A percentile compares a stretch with the other conserved stretches of the same genome.
Evolutionary conservation across 2,797 vertebrate species (phyloP).

Genomic region (Gadopsis marmoratus): DNA sequence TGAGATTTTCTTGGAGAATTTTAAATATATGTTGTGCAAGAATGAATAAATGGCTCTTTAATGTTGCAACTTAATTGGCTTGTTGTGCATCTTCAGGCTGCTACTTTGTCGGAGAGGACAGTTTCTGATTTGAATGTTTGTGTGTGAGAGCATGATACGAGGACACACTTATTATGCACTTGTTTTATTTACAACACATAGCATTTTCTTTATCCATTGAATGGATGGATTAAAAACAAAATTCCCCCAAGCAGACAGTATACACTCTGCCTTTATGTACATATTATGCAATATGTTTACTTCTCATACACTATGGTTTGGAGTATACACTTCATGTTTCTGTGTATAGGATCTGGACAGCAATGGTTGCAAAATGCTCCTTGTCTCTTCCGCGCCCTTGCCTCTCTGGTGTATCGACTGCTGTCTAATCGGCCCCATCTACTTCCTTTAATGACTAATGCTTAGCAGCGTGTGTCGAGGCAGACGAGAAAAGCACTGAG

Average conservation of each 20-base stretch:
- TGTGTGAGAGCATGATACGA: constrained; percentile 45
- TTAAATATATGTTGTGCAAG: not conserved
- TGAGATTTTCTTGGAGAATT: too few species aligned
- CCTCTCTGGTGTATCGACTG: constrained; percentile 56
- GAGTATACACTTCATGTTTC: constrained; percentile 42
- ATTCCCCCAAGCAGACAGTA: constrained; percentile 61
- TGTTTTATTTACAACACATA: constrained; percentile 79
- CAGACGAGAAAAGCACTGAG: constrained; percentile 55
- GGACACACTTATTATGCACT: constrained; percentile 67
- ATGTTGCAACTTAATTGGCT: not conserved
- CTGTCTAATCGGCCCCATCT: constrained; percentile 63
- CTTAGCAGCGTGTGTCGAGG: constrained; percentile 72
- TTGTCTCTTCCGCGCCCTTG: constrained; percentile 41
- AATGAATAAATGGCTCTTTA: not conserved
- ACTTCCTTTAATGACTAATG: constrained; percentile 74
- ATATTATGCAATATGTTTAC: constrained; percentile 55
- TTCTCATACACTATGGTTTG: constrained; percentile 46
- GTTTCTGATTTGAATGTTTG: constrained; percentile 12
- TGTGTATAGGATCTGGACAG: constrained; percentile 52
- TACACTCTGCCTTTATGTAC: constrained; percentile 66
- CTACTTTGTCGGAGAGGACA: not conserved
- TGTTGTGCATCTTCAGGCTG: not conserved
- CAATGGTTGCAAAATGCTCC: constrained; percentile 53
- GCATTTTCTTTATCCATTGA: constrained; percentile 66
- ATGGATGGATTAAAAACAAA: constrained; percentile 62